Evolutionary conservation across 1,140 invertebrate species (phyloP).

Genomic region (Drosophila azteca): DNA sequence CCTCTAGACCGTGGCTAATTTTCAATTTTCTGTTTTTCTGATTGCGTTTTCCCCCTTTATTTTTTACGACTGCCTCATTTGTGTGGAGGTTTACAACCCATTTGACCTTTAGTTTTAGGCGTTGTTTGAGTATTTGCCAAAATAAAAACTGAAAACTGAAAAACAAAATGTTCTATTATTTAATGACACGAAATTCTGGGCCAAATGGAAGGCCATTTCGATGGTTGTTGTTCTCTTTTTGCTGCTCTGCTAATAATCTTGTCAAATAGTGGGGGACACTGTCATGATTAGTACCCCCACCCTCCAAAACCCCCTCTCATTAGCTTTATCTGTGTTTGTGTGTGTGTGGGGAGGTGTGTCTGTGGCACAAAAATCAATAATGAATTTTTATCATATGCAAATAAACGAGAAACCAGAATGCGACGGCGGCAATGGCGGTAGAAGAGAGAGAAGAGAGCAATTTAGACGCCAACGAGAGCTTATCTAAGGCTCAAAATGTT

Average conservation of each 20-base stretch:
- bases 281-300: constrained; percentile 22
- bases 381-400: constrained; percentile 70
- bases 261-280: constrained; percentile 18
- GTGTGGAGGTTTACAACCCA: constrained; percentile 69
- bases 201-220: constrained; percentile 23
- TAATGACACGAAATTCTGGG: too few relatives aligned
- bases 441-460: constrained; percentile 11
- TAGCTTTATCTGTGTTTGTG: neutral
- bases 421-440: too few relatives aligned
- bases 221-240: neutral
- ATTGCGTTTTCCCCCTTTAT: constrained; percentile 12
- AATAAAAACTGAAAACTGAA: constrained; percentile 19
- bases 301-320: constrained; percentile 8
- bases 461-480: constrained; percentile 36
- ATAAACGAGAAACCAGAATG: constrained; percentile 47
- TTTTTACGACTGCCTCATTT: constrained; percentile 56
- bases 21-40: too few relatives aligned
- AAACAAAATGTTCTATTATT: constrained; percentile 24
- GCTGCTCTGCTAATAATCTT: constrained; percentile 35
- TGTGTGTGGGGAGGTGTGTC: constrained; percentile 34
- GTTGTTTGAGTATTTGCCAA: constrained; percentile 1
- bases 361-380: constrained; percentile 64
- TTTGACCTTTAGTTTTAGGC: constrained; percentile 59
- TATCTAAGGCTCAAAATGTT: constrained; percentile 54
- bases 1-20: neutral